A percentile compares a stretch with the other conserved stretches of the same genome.
Evolutionary conservation across 2,113 vertebrate genomes (phyloP).

Genomic region (Sturnira hondurensis): DNA sequence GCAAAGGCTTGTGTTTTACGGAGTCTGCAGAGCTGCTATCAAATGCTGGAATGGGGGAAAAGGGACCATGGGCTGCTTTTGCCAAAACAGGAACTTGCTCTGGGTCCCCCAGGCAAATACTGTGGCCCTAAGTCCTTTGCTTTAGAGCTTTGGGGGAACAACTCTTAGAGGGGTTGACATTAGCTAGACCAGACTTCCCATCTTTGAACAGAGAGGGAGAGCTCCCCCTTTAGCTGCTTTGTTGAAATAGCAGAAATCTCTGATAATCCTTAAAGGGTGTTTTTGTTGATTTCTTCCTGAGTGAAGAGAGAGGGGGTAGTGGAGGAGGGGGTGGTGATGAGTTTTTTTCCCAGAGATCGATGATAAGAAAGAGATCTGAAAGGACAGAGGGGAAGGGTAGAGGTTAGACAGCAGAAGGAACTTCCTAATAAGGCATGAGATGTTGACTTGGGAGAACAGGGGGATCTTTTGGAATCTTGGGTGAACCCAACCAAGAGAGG

Average conservation of each 20-base stretch:
- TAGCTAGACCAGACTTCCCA: background rate
- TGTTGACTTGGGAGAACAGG: background rate
- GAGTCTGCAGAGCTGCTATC: background rate
- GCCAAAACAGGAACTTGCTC: background rate
- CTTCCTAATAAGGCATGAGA: conserved; percentile 62
- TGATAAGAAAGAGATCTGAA: conserved; percentile 9
- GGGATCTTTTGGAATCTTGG: background rate
- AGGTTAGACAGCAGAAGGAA: background rate
- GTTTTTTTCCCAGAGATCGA: conserved; percentile 18
- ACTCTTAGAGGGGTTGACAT: background rate
- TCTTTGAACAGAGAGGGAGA: background rate
- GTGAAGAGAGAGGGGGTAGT: background rate
- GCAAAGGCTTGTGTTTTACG: background rate
- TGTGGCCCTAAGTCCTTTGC: background rate
- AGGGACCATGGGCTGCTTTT: background rate
- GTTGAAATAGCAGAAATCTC: background rate
- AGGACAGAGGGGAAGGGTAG: background rate
- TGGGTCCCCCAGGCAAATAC: background rate
- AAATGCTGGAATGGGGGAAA: background rate
- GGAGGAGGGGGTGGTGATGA: background rate
- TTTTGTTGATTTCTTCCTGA: conserved; percentile 21
- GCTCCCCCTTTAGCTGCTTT: conserved; percentile 42
- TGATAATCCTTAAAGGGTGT: background rate
- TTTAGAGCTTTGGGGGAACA: background rate
- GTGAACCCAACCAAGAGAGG: background rate